phyloP scores from a whole-genome alignment of 1,140 invertebrate species.

The Chelonus insularis region DNA sequence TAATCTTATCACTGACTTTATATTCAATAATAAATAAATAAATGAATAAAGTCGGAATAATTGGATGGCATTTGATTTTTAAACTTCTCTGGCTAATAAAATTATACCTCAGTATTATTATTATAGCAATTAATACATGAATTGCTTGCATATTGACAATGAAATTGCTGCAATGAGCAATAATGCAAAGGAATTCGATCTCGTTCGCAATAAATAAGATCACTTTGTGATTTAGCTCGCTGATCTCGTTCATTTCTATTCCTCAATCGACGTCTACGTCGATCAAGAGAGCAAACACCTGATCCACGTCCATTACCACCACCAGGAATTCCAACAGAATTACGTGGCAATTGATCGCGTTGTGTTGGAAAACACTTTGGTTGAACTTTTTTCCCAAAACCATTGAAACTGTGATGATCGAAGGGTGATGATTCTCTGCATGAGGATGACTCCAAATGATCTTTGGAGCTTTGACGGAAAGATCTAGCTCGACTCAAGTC shows the following conservation, averaged over 20 bases:
- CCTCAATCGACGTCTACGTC: constrained; percentile 42
- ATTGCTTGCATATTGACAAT: constrained; percentile 42
- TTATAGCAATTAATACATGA: constrained; percentile 43
- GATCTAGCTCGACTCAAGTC: too few species aligned
- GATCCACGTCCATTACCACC: constrained; percentile 30
- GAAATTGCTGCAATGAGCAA: constrained; percentile 49
- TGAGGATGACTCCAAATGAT: too few species aligned
- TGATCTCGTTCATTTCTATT: constrained; percentile 49
- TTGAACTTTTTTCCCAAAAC: too few species aligned
- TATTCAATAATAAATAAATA: not conserved
- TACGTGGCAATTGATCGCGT: not conserved
- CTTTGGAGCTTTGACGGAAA: too few species aligned
- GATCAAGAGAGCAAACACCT: too few species aligned
- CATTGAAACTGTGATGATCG: too few species aligned
- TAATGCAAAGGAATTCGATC: constrained; percentile 39
- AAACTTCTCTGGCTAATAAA: too few species aligned
- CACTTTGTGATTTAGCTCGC: constrained; percentile 49
- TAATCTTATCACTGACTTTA: not conserved
- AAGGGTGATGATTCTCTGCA: too few species aligned
- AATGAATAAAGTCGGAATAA: not conserved
- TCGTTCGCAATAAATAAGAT: constrained; percentile 44
- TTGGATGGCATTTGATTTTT: too few species aligned
- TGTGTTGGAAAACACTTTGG: not conserved
- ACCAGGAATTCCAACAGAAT: too few species aligned
- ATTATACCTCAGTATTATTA: constrained; percentile 52